Evolutionary conservation across 37 sponge, comb jelly and placozoan genomes (phyloP).

Genomic region (Hexactinellida sp.): DNA sequence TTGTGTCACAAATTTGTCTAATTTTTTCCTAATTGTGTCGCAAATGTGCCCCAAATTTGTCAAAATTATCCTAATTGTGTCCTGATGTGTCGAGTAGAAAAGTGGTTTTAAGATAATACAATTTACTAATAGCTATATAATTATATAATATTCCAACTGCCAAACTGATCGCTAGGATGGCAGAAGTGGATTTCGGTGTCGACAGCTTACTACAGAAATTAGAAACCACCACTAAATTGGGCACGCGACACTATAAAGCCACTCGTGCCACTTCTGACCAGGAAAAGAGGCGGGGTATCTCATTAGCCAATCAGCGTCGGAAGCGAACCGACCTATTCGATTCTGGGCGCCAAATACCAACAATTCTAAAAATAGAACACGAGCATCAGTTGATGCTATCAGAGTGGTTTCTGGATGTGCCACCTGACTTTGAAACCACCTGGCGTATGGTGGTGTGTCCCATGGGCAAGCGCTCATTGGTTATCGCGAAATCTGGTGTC

Average conservation of each 20-base stretch:
- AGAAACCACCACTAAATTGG: background rate
- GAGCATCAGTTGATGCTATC: conserved; percentile 80
- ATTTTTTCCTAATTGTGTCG: too few species aligned
- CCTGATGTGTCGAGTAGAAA: background rate
- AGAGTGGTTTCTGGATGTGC: conserved; percentile 85
- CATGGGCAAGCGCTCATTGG: conserved; percentile 62
- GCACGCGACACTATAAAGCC: background rate
- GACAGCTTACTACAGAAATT: background rate
- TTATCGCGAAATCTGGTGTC: conserved; percentile 51
- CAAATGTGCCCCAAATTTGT: too few species aligned
- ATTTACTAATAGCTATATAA: background rate
- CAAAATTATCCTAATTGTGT: too few species aligned
- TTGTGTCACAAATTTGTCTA: too few species aligned
- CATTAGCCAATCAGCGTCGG: conserved; percentile 12
- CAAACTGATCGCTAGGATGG: background rate
- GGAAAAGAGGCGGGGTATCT: background rate
- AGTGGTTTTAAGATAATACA: too few species aligned
- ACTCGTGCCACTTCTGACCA: conserved; percentile 15
- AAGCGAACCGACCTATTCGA: background rate
- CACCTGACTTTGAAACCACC: conserved; percentile 50
- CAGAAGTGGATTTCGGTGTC: background rate
- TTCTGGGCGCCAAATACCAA: background rate
- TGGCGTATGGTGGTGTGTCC: conserved; percentile 78
- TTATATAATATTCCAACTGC: background rate
- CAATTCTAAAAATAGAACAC: conserved; percentile 6